Evolutionary conservation across 2,113 vertebrate genomes (phyloP).

Genomic region (Rhagologus leucostigma): DNA sequence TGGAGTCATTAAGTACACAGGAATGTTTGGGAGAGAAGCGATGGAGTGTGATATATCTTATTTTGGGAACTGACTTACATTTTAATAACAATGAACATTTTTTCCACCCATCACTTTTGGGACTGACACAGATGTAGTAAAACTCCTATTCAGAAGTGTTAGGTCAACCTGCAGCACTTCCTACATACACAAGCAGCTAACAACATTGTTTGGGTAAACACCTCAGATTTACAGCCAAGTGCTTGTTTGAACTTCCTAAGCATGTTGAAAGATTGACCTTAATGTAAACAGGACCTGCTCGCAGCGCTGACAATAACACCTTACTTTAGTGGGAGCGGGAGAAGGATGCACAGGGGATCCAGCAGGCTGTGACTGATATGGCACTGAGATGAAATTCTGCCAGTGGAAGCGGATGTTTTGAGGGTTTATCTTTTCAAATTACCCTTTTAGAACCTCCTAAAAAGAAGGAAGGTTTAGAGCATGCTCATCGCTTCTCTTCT

Average conservation of each 20-base stretch:
- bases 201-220: background rate
- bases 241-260: slow-evolving; percentile 4
- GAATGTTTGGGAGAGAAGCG: slow-evolving; percentile 15
- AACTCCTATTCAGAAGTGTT: background rate
- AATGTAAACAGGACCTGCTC: background rate
- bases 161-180: slow-evolving; percentile 16
- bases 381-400: background rate
- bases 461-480: background rate
- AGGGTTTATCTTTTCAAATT: background rate
- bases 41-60: background rate
- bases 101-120: background rate
- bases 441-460: background rate
- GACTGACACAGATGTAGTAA: background rate
- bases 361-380: background rate
- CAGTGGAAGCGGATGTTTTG: background rate
- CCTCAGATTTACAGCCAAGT: slow-evolving; percentile 6
- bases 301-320: background rate
- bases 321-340: background rate
- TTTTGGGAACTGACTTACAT: slow-evolving; percentile 4
- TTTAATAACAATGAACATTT: background rate
- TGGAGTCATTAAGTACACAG: slow-evolving; percentile 4
- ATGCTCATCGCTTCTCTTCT: background rate
- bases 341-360: background rate
- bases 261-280: background rate
- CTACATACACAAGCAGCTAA: background rate